These are phyloP conservation scores for Xestobium rufovillosum DNA, from an alignment of 2,888 invertebrate species.

Conservation along the genomic window DNA sequence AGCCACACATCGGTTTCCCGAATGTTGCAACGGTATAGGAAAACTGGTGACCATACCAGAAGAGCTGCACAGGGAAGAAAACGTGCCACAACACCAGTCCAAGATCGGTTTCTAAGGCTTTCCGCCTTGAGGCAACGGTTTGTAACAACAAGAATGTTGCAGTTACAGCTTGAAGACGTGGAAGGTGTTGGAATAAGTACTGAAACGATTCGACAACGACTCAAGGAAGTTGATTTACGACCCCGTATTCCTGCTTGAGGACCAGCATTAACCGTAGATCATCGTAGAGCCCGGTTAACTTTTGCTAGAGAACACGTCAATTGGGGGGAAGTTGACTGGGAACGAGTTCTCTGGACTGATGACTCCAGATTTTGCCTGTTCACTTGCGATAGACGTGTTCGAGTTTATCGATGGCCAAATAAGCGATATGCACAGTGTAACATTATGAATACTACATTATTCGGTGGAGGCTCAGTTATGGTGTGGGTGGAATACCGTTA, in stretches of 20 bases:
- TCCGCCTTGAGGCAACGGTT: too few species aligned
- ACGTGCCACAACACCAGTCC: conserved; percentile 9
- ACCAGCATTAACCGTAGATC: too few species aligned
- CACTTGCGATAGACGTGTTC: conserved; percentile 12
- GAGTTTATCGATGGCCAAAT: conserved; percentile 11
- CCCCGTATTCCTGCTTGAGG: conserved; percentile 10
- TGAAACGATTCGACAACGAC: too few species aligned
- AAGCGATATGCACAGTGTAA: too few species aligned
- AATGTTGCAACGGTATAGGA: conserved; percentile 14
- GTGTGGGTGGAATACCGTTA: too few species aligned
- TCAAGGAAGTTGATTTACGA: too few species aligned
- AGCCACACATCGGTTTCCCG: conserved; percentile 8
- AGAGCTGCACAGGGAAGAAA: too few species aligned
- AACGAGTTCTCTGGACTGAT: conserved; percentile 16
- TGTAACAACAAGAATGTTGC: conserved; percentile 9
- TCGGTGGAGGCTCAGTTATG: too few species aligned
- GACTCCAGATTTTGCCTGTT: conserved; percentile 16
- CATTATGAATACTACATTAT: too few species aligned
- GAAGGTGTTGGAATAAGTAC: too few species aligned
- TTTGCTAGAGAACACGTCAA: conserved; percentile 11
- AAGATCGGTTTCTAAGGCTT: conserved; percentile 9
- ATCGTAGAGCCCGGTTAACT: too few species aligned
- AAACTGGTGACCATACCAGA: conserved; percentile 14
- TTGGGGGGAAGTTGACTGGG: conserved; percentile 11
- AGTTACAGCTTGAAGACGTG: conserved; percentile 11